Percentiles rank a stretch among this genome's conserved stretches.
These are phyloP conservation scores for Dinomys branickii DNA, from an alignment of 2,113 vertebrate genomes.

Conservation along the genomic window DNA sequence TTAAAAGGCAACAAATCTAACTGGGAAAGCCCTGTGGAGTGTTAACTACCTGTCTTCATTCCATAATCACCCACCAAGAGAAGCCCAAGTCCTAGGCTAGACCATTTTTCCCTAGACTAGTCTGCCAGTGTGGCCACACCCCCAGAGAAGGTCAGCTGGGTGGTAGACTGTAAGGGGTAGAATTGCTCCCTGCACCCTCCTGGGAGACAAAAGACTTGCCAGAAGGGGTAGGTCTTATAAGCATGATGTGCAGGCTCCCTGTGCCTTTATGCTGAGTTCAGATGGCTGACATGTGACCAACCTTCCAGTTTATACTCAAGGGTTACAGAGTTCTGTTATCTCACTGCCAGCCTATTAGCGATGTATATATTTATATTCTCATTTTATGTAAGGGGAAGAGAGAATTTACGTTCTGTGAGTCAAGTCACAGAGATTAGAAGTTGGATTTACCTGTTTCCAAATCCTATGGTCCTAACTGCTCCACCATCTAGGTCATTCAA, in stretches of 20 bases:
- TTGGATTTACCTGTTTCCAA: background rate
- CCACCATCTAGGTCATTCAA: background rate
- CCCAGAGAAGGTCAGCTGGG: background rate
- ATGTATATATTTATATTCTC: background rate
- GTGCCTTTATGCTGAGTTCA: background rate
- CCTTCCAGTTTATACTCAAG: background rate
- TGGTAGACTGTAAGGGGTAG: background rate
- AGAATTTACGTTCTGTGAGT: background rate
- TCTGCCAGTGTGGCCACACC: background rate
- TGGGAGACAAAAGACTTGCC: background rate
- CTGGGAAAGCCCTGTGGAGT: background rate
- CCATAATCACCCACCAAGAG: background rate
- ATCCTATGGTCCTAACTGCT: background rate
- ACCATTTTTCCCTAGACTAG: background rate
- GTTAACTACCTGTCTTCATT: background rate
- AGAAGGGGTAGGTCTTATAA: background rate
- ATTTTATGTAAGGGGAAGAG: background rate
- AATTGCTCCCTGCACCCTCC: background rate
- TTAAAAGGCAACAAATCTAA: background rate
- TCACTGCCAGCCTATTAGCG: background rate
- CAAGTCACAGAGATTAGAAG: background rate
- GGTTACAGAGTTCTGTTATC: background rate
- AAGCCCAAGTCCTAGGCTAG: background rate
- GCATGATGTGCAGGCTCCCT: background rate
- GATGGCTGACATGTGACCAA: background rate